Evolutionary conservation across 2,888 invertebrate species (phyloP), one percentile per base, ranked within the genome.

Genomic region (Chloroclysta siterata): DNA sequence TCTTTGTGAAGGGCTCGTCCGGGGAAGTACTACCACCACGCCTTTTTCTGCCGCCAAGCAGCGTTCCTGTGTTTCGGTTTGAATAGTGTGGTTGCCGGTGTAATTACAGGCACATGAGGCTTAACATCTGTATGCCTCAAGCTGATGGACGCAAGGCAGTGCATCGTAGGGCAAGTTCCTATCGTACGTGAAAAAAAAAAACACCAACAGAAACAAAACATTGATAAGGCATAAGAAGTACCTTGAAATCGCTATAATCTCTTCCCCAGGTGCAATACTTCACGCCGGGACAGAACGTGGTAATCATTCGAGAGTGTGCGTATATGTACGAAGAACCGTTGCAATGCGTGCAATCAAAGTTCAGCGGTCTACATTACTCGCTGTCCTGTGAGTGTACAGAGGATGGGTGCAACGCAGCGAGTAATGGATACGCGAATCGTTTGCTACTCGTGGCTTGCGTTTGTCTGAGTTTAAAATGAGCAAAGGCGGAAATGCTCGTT

Each of bases 241-340:
- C 50, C 29, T 50, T 33, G 29, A 29, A 14, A n/a, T 14, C 14
- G 13, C 5, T 28, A 17, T 41, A 29, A 39, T 52, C 17, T 39
- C 13, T 50, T 3, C 46, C 17, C 8, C 90, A 92, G 71, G 74
- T 87, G 13, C 85, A 89, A 61, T 83, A 84, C 50, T 90, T 91
- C 67, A 83, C 82, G 2, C 62, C 74, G 0, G 73, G 74, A 0
- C 83, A 84, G 68, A 87, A 90, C 13, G 72, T 85, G 2, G 72
- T 75, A 0, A 66, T 90, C 2, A 41, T 90, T 29, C 76, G 92
- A 42, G 90, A 91, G 70, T 92, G 92, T 71, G 90, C 90, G 1
- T 87, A 87, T 57, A 55, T 81, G 0, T 86, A 90, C 71, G 69
- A 71, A 2, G 66, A 74, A 15, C 83, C 84, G 0, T 46, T 87